Evolutionary conservation across 2,888 invertebrate species (phyloP).

Genomic region (Rhagophthalmus giganteus): DNA sequence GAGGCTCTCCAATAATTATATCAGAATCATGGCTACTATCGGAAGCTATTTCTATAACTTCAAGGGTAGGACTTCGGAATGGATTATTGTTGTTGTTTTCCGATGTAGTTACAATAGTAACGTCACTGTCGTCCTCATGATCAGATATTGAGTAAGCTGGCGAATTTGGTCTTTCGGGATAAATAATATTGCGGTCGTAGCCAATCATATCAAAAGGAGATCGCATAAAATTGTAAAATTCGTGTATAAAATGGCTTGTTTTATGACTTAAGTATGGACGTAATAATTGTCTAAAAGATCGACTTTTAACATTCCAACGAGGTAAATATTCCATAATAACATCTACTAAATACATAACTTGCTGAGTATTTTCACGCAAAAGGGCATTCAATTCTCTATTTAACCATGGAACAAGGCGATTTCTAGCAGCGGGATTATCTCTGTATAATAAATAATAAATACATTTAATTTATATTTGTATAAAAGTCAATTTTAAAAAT

Average conservation of each 20-base stretch:
- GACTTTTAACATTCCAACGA: constrained; percentile 67
- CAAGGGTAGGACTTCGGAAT: constrained; percentile 33
- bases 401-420: constrained; percentile 85
- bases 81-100: constrained; percentile 29
- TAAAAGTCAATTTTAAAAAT: no score
- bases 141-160: constrained; percentile 42
- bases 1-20: constrained; percentile 41
- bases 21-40: constrained; percentile 43
- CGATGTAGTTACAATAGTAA: constrained; percentile 44
- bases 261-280: constrained; percentile 69
- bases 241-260: constrained; percentile 88
- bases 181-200: constrained; percentile 74
- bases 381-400: constrained; percentile 82
- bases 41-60: constrained; percentile 42
- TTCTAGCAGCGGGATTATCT: constrained; percentile 76
- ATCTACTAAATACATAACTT: constrained; percentile 66
- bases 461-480: no score
- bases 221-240: constrained; percentile 82
- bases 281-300: constrained; percentile 71
- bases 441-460: constrained; percentile 58
- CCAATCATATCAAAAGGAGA: constrained; percentile 85
- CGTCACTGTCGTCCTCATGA: constrained; percentile 50
- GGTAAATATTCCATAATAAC: constrained; percentile 71
- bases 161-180: constrained; percentile 54
- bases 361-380: constrained; percentile 65